These are phyloP conservation scores for Drosophila athabasca DNA, from an alignment of 1,140 invertebrate genomes.

Conservation along the genomic window DNA sequence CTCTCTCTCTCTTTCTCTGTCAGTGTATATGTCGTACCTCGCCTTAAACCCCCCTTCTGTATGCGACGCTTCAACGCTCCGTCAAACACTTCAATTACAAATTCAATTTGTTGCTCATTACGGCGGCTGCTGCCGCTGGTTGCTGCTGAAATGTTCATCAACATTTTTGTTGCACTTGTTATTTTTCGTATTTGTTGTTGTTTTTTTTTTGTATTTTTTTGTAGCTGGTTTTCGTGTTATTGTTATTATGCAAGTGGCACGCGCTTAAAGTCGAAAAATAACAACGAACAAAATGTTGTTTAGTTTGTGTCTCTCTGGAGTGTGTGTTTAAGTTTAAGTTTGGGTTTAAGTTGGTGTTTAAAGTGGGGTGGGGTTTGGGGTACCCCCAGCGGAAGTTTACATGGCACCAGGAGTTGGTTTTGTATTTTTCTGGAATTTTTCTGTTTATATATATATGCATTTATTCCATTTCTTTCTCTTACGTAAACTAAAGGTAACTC, in stretches of 20 bases:
- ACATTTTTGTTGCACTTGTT: slow-evolving; percentile 49
- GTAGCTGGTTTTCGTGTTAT: slow-evolving; percentile 5
- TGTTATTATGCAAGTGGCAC: slow-evolving; percentile 69
- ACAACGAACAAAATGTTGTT: slow-evolving; percentile 8
- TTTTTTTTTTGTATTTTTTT: neutral
- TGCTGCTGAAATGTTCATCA: slow-evolving; percentile 71
- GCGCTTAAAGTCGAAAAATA: slow-evolving; percentile 49
- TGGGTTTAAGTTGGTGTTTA: slow-evolving; percentile 13
- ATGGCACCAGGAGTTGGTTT: neutral
- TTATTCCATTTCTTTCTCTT: too few species aligned
- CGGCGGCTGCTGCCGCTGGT: slow-evolving; percentile 38
- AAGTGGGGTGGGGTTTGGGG: too few species aligned
- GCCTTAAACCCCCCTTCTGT: neutral
- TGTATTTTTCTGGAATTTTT: neutral
- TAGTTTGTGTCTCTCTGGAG: slow-evolving; percentile 27
- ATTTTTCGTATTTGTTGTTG: neutral
- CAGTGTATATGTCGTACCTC: too few species aligned
- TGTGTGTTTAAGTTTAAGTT: slow-evolving; percentile 28
- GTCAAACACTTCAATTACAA: slow-evolving; percentile 71
- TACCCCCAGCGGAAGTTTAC: neutral
- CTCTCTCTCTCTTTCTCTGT: too few species aligned
- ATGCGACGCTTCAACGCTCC: slow-evolving; percentile 35
- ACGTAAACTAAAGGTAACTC: too few species aligned
- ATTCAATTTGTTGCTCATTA: slow-evolving; percentile 79
- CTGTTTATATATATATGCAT: too few species aligned